These are phyloP conservation scores for Poeciliopsis paucimaculata DNA, from an alignment of 2,797 vertebrate species.

Conservation along the genomic window DNA sequence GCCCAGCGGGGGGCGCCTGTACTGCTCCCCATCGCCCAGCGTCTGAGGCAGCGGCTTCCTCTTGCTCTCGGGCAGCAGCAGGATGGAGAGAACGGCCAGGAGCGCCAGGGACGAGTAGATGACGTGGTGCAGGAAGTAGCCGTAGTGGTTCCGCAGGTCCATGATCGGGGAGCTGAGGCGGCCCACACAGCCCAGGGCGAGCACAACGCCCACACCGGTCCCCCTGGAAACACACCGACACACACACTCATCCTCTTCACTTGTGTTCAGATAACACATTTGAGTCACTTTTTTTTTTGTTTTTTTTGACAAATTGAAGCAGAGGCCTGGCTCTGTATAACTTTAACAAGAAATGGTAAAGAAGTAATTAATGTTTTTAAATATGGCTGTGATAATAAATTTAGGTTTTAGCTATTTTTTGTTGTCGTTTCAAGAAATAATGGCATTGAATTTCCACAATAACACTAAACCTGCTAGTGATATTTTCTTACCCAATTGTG, in stretches of 20 bases:
- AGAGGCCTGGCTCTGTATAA: no score
- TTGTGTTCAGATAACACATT: background rate
- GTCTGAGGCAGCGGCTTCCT: slow-evolving; percentile 89
- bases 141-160: slow-evolving; percentile 89
- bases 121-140: slow-evolving; percentile 90
- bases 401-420: no score
- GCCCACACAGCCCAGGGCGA: slow-evolving; percentile 87
- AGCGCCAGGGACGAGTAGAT: slow-evolving; percentile 88
- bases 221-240: slow-evolving; percentile 73
- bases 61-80: slow-evolving; percentile 91
- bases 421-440: no score
- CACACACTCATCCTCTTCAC: background rate
- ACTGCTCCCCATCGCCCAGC: slow-evolving; percentile 88
- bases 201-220: slow-evolving; percentile 81
- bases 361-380: no score
- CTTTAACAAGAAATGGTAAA: no score
- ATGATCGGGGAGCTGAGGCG: slow-evolving; percentile 89
- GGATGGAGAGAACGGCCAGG: slow-evolving; percentile 88
- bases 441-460: no score
- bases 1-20: slow-evolving; percentile 86
- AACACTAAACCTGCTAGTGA: no score
- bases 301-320: no score
- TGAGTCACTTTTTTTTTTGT: background rate
- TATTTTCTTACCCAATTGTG: no score
- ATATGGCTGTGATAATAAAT: no score